These are phyloP conservation scores for Phoeniculus purpureus DNA, from an alignment of 2,797 vertebrate species.

Conservation along the genomic window DNA sequence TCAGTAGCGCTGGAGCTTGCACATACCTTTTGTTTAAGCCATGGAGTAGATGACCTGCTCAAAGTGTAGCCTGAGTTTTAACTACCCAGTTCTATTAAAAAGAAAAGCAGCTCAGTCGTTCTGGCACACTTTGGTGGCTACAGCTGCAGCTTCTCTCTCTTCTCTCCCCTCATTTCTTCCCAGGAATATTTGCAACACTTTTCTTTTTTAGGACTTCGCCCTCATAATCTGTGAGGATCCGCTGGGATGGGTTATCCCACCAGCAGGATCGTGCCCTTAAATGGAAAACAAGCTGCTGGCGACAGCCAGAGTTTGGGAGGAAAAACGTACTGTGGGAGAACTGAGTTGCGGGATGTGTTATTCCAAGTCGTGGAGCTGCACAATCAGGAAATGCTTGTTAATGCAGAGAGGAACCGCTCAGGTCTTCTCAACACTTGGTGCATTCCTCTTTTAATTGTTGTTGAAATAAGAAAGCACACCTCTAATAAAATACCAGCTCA, in stretches of 20 bases:
- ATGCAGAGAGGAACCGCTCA: neutral
- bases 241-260: conserved; percentile 22
- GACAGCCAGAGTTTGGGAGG: neutral
- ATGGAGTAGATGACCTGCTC: neutral
- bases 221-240: conserved; percentile 10
- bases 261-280: conserved; percentile 60
- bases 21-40: neutral
- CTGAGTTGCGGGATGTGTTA: neutral
- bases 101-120: neutral
- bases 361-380: neutral
- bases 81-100: neutral
- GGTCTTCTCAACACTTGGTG: neutral
- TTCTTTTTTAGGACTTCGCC: conserved; percentile 48
- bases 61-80: neutral
- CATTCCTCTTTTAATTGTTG: neutral
- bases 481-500: neutral
- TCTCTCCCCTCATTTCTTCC: conserved; percentile 33
- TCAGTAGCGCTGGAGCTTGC: neutral
- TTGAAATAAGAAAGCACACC: neutral
- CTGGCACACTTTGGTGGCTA: neutral
- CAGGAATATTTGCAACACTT: conserved; percentile 20
- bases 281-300: neutral
- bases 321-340: conserved; percentile 32
- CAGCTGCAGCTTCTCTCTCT: conserved; percentile 3
- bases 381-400: conserved; percentile 25